Base-by-base conservation (phyloP, 2,797 vertebrate species). In the Simalia tracyae region DNA sequence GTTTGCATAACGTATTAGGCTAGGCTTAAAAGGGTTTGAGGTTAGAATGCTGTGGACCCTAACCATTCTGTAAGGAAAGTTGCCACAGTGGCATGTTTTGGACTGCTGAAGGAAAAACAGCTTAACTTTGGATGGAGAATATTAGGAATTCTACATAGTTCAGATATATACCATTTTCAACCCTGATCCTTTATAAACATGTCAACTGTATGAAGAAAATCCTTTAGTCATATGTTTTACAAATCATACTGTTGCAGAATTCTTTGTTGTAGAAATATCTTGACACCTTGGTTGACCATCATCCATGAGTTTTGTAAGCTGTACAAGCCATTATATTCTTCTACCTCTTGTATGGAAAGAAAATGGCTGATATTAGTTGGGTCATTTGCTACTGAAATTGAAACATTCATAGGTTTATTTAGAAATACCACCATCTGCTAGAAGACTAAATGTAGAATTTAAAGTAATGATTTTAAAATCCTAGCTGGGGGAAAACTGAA, bases 381-480 rank as follows among this genome's bases (percentile, higher is more conserved):
- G 26, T 90, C 15, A 90, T 31, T 46, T 84, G 72, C 31, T 90
- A 5, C 46, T 17, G 24, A 90, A 61, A 59, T n/a, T 84, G 56
- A 42, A 50, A 84, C 56, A 46, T 60, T 26, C 26, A 42, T 42
- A 68, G 56, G 22, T 24, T 90, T 12, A 42, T 84, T 26, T 31
- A 81, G 68, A 60, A 12, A 90, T 54, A 81, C 46, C 36, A 84
- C 36, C 56, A 84, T 90, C 31, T 36, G 19, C 42, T 89, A 89
- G 19, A 61, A 5, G 36, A 87, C 36, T 81, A 46, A 81, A 81
- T 81, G 19, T 46, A 81, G 76, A 81, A 81, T 46, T 81, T 46
- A 81, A 81, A 81, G 76, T 81, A 81, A 54, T 68, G 84, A 42
- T 66, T 91, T 81, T 64, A 57, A 68, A 66, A 86, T 90, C 46